Conservation (phyloP, 1,140 invertebrate genomes). For the Scaptomyza montana region DNA sequence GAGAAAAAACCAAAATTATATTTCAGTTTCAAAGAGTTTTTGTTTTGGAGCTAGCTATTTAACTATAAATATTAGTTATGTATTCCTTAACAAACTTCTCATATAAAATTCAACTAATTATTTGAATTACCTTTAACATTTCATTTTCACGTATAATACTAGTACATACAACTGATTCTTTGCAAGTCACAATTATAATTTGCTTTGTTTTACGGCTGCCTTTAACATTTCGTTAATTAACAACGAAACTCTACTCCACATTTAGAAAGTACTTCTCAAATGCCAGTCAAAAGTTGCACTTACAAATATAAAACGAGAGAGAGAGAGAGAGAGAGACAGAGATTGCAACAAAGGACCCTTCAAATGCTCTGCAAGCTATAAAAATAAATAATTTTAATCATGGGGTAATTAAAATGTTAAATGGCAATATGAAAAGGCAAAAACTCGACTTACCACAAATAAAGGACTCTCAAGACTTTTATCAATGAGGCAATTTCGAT, state of each 20-base stretch:
- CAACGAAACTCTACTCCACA: slow-evolving; percentile 1
- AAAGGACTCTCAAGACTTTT: slow-evolving; percentile 58
- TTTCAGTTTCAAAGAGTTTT: too few species aligned
- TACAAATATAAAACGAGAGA: background rate
- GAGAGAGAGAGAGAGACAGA: background rate
- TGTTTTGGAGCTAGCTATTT: too few species aligned
- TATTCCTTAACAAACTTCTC: background rate
- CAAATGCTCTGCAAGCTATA: slow-evolving; percentile 15
- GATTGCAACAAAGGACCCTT: slow-evolving; percentile 6
- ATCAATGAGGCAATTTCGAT: slow-evolving; percentile 62
- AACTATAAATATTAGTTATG: too few species aligned
- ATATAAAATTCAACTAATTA: background rate
- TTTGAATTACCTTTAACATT: background rate
- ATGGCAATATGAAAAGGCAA: slow-evolving; percentile 55
- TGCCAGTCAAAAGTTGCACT: slow-evolving; percentile 13
- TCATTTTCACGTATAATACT: background rate
- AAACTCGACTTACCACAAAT: slow-evolving; percentile 43
- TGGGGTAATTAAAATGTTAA: slow-evolving; percentile 66
- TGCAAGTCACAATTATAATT: background rate
- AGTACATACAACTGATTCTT: background rate
- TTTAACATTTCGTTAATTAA: slow-evolving; percentile 10
- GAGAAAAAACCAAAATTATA: too few species aligned
- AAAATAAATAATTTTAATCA: slow-evolving; percentile 32
- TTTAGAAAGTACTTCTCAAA: background rate
- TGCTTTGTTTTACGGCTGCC: background rate